A percentile compares a stretch with the other conserved stretches of the same genome.
Evolutionary conservation across 2,888 invertebrate genomes (phyloP).

Genomic region (Sericinus montela): DNA sequence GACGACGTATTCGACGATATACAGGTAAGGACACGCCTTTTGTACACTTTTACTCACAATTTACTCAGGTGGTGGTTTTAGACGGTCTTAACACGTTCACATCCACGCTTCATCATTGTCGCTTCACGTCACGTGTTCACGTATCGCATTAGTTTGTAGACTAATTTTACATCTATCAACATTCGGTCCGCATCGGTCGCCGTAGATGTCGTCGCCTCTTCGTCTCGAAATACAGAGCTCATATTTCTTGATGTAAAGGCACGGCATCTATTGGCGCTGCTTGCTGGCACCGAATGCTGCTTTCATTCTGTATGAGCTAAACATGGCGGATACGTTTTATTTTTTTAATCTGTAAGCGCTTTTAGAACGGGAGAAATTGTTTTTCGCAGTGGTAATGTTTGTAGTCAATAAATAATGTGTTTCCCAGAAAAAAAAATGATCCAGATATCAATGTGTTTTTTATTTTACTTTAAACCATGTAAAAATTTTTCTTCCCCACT

Average conservation of each 20-base stretch:
- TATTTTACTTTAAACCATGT: too few species aligned
- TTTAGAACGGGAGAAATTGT: slow-evolving; percentile 6
- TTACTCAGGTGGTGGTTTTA: slow-evolving; percentile 62
- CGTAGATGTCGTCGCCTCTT: slow-evolving; percentile 41
- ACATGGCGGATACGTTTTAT: slow-evolving; percentile 35
- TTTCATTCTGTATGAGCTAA: slow-evolving; percentile 34
- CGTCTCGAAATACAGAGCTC: slow-evolving; percentile 72
- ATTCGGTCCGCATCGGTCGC: slow-evolving; percentile 36
- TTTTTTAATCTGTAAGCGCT: slow-evolving; percentile 23
- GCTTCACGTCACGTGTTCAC: slow-evolving; percentile 47
- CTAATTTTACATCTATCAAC: slow-evolving; percentile 26
- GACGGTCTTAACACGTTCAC: slow-evolving; percentile 72
- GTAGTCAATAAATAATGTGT: background rate
- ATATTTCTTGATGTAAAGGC: slow-evolving; percentile 60
- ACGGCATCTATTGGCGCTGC: slow-evolving; percentile 35
- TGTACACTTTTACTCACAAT: slow-evolving; percentile 23
- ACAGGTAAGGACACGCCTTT: slow-evolving; percentile 52
- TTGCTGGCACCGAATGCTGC: slow-evolving; percentile 31
- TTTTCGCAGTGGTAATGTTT: background rate
- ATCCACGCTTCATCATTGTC: slow-evolving; percentile 56
- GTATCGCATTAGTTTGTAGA: slow-evolving; percentile 19
- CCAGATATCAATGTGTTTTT: slow-evolving; percentile 14
- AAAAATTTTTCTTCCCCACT: too few species aligned
- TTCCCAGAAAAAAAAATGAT: background rate
- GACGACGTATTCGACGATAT: slow-evolving; percentile 72